phyloP scores from a whole-genome alignment of 2,797 vertebrate species.

The Danio kyathit region DNA sequence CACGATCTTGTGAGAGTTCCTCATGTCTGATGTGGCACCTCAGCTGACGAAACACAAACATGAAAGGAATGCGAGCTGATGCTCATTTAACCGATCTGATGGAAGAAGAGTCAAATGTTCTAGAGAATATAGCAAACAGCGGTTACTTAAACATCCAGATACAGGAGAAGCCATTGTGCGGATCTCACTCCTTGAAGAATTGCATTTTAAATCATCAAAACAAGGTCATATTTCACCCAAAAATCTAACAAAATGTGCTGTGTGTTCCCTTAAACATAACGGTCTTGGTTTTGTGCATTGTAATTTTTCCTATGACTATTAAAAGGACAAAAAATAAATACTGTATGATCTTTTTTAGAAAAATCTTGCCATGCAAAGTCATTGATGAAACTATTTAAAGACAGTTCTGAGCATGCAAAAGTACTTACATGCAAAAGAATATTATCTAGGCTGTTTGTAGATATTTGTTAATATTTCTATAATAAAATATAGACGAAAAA shows the following conservation, averaged over 20 bases:
- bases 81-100: neutral
- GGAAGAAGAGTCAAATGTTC: neutral
- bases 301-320: neutral
- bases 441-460: neutral
- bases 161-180: neutral
- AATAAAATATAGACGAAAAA: too few species aligned
- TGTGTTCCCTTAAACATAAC: neutral
- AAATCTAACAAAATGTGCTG: neutral
- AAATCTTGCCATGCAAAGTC: neutral
- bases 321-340: neutral
- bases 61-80: neutral
- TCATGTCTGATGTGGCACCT: slow-evolving; percentile 9
- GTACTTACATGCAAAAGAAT: neutral
- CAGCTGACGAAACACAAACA: neutral
- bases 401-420: neutral
- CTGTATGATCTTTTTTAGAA: neutral
- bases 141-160: too few species aligned
- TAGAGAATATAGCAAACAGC: neutral
- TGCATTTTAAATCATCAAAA: neutral
- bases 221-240: neutral
- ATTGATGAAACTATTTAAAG: neutral
- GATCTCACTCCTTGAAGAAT: neutral
- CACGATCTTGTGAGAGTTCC: neutral
- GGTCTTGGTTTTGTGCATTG: neutral
- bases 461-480: too few species aligned